Base-by-base conservation (phyloP, 2,113 vertebrate species). In the Oenanthe oenanthe region DNA sequence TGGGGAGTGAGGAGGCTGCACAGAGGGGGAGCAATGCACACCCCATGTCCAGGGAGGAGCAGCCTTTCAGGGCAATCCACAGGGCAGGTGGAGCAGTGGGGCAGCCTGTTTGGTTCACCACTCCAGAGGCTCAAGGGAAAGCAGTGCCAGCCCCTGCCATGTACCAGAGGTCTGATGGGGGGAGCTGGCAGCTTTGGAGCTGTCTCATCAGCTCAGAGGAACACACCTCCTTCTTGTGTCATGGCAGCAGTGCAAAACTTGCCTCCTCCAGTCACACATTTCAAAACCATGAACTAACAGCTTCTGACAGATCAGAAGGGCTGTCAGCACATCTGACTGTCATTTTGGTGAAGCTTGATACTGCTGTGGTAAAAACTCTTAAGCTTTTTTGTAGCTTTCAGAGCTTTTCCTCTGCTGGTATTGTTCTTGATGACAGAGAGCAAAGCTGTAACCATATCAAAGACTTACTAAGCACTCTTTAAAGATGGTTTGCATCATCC, bases 401-500 rank as follows among this genome's bases (percentile, higher is more conserved):
- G 65, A 93, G 74, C 21, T 76, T 47, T 91, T 73, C 56, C 36
- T 83, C 63, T 85, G 43, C 50, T 62, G 47, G 24, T 73, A 56
- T 51, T 38, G 26, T 29, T 90, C 43, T 53, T 67, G 53, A 73
- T 68, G 56, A 93, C 13, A 13, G 66, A 92, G 16, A 84, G n/a
- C 36, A 86, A 74, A 92, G 67, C 24, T 17, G 12, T 62, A 93
- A 89, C 90, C 56, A 36, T 89, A 94, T 84, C 71, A 93, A 88
- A 93, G 68, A 96, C 96, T 97, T 97, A 97, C 97, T 75, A 96
- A 95, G 80, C 95, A 96, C 34, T 96, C 81, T 77, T 74, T 58
- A 92, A 97, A 88, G 45, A 89, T 3, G 3, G 66, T 43, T 82
- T 89, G 83, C 61, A 97, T 74, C 47, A 79, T 96, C 36, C 48